Evolutionary conservation across 2,113 vertebrate species (phyloP), one percentile per base, ranked within the genome.

Genomic region (Tautogolabrus adspersus): DNA sequence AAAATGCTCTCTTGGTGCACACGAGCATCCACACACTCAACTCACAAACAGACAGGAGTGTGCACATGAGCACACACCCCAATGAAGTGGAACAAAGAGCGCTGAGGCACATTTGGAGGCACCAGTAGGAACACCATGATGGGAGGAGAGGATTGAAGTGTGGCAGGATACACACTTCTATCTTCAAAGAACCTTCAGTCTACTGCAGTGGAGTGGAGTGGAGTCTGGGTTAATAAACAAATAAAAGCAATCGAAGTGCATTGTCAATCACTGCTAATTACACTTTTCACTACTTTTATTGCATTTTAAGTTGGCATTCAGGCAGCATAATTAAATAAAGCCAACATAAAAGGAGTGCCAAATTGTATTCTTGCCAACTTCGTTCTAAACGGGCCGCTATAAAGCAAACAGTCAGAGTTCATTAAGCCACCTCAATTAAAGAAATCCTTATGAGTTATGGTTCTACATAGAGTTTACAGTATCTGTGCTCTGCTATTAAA

Each of bases 71-170:
- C 26, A 87, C 81, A 89, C 88, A 88, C 88, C 87, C 86, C 70
- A 73, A 75, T 37, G 49, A 75, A 75, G 81, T 85, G 88, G 89
- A 92, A 90, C 91, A 93, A 92, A 93, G 92, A 86, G 82, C 52
- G 38, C 19, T 21, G 70, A 86, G 71, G 79, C 86, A 85, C 86
- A 72, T 88, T 87, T 69, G 75, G 84, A 88, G 74, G 58, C 79
- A 79, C 70, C 84, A 73, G 58, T 19, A 86, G 72, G 88, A 89
- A 67, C 72, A 80, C 57, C 52, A 69, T 7, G 69, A 76, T 30
- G 76, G 64, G 72, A 82, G 76, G 58, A 82, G 76, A 81, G 64
- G 51, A 75, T 57, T 46, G 69, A 67, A 75, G 71, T 21, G 66
- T 37, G n/a, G 19, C 63, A 64, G 46, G 11, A 75, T 65, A 58